phyloP scores from a whole-genome alignment of 2,888 invertebrate species.

The Criorhina ranunculi region DNA sequence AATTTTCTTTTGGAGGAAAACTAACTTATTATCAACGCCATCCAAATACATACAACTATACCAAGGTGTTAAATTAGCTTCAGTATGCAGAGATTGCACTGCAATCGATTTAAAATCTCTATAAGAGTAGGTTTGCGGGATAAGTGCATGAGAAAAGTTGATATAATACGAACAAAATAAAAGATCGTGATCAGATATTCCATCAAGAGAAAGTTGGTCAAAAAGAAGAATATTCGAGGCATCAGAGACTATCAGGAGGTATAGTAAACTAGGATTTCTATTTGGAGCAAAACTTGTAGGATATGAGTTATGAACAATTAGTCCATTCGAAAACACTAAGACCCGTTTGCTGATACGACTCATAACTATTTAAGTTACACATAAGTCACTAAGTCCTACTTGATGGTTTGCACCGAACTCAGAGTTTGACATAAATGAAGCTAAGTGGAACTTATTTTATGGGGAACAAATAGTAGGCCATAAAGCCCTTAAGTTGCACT shows the following conservation, averaged over 20 bases:
- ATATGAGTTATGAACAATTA: not conserved
- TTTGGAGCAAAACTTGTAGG: slow-evolving; percentile 16
- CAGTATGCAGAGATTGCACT: not conserved
- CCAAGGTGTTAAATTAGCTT: slow-evolving; percentile 5
- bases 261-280: not conserved
- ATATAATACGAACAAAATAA: slow-evolving; percentile 18
- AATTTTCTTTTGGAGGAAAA: not conserved
- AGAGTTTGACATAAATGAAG: too few relatives aligned
- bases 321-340: not conserved
- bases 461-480: too few relatives aligned
- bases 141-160: not conserved
- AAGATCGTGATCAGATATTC: slow-evolving; percentile 17
- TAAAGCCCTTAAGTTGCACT: too few relatives aligned
- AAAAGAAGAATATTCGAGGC: slow-evolving; percentile 10
- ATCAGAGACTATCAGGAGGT: slow-evolving; percentile 10
- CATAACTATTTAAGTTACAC: too few relatives aligned
- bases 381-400: too few relatives aligned
- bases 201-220: slow-evolving; percentile 5
- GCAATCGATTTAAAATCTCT: not conserved
- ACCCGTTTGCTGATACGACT: too few relatives aligned
- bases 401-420: too few relatives aligned
- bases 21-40: not conserved
- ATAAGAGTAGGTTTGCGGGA: not conserved
- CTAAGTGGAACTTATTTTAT: too few relatives aligned
- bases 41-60: not conserved